phyloP scores from a whole-genome alignment of 2,113 vertebrate species.

The Physeter macrocephalus region DNA sequence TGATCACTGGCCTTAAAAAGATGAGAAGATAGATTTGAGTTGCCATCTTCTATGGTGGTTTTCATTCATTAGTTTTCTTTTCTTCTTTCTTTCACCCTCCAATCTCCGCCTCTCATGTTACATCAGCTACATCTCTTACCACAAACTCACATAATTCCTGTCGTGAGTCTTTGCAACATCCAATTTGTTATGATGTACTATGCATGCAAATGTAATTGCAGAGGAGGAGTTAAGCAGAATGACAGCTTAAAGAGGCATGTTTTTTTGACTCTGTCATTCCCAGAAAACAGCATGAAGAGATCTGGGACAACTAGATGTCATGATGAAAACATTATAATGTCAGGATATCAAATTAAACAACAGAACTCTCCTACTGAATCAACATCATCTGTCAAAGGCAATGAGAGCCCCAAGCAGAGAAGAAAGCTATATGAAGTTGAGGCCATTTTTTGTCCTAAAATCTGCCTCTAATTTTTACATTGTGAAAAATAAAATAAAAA shows the following conservation, averaged over 20 bases:
- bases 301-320: constrained; percentile 65
- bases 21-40: constrained; percentile 48
- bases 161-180: constrained; percentile 66
- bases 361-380: constrained; percentile 54
- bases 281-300: constrained; percentile 64
- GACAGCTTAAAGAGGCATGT: constrained; percentile 72
- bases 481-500: constrained; percentile 69
- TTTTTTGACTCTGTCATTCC: constrained; percentile 71
- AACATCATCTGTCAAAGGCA: constrained; percentile 24
- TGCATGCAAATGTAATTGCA: constrained; percentile 77
- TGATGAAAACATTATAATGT: constrained; percentile 73
- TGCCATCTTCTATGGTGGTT: constrained; percentile 48
- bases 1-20: constrained; percentile 46
- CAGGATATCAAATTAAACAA: constrained; percentile 71
- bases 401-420: constrained; percentile 42
- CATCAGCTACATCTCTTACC: constrained; percentile 62
- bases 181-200: constrained; percentile 81
- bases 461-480: constrained; percentile 33
- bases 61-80: constrained; percentile 60
- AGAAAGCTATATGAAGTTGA: constrained; percentile 22
- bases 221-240: constrained; percentile 75
- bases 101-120: constrained; percentile 33
- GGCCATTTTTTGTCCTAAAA: constrained; percentile 28
- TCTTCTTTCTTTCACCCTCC: neutral
- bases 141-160: constrained; percentile 73